Base-by-base conservation (phyloP, 1,140 invertebrate genomes). In the Bicyclus anynana region DNA sequence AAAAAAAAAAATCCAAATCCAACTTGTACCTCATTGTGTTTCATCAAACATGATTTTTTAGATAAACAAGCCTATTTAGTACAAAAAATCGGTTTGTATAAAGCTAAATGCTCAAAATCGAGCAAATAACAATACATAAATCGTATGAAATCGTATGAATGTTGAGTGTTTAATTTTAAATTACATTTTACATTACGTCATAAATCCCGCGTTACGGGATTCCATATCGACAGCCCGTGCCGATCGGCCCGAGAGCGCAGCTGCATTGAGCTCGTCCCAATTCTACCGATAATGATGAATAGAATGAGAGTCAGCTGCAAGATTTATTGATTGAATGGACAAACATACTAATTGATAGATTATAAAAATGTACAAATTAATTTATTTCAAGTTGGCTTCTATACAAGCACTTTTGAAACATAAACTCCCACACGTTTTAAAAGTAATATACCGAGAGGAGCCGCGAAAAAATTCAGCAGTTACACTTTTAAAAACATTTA, bases 181-280 rank as follows among this genome's bases (percentile, higher is more conserved):
- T 59, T 53, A 49, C 42, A n/a, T n/a, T n/a, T n/a, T n/a, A n/a
- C n/a, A n/a, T n/a, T n/a, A n/a, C 59, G 50, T 55, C 59, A 55
- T 61, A 55, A 61, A 61, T 55, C 53, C 53, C 47, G 33, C 50
- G 48, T 61, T 55, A 61, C 59, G 59, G 52, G 59, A 54, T 60
- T 61, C 52, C 51, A 53, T 51, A 55, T 61, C 59, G 53, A 47
- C 47, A 54, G 21, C 53, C 29, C 54, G 53, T 50, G 51, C 58
- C 35, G 38, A 60, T 59, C 59, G 20, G 14, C 59, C 69, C 55
- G 60, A 55, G 20, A n/a, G 62, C 69, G 58, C 75, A 77, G 74
- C 72, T 78, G 74, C 76, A 63, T 27, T 67, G 63, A 72, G 72
- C 64, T 60, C 71, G 73, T 71, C 69, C 77, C 70, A 74, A 81